Conservation (phyloP, 37 sponge, comb jelly and placozoan genomes). For the Diacarnus erythraeanus region DNA sequence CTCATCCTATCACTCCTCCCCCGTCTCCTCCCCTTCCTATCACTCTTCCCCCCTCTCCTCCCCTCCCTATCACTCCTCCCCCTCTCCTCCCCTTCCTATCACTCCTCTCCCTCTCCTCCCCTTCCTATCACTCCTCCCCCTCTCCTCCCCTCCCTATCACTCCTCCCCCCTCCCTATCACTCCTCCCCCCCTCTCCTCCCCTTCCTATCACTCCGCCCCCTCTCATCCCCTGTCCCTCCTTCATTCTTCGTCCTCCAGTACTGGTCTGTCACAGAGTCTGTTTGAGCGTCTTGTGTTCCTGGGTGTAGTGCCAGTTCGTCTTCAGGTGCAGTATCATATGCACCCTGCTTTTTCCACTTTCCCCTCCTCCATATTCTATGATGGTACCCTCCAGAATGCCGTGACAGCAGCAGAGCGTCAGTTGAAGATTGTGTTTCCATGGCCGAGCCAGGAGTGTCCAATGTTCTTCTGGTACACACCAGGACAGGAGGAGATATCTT, state of each 20-base stretch:
- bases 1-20: not conserved
- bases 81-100: not conserved
- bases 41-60: not conserved
- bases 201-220: not conserved
- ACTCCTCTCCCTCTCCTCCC: not conserved
- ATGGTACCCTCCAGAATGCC: conserved; percentile 95
- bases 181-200: not conserved
- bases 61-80: not conserved
- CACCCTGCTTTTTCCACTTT: conserved; percentile 91
- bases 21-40: not conserved
- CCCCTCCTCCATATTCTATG: conserved; percentile 92
- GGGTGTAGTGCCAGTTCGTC: conserved; percentile 80
- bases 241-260: conserved; percentile 47
- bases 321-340: conserved; percentile 96
- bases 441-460: conserved; percentile 82
- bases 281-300: conserved; percentile 92
- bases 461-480: conserved; percentile 92
- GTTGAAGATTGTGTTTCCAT: conserved; percentile 76
- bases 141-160: not conserved
- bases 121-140: not conserved
- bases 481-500: conserved; percentile 94
- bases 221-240: not conserved
- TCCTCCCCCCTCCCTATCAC: not conserved
- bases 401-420: conserved; percentile 78
- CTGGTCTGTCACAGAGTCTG: conserved; percentile 94